phyloP scores from a whole-genome alignment of 2,797 vertebrate genomes.

The Taenioides sp. region DNA sequence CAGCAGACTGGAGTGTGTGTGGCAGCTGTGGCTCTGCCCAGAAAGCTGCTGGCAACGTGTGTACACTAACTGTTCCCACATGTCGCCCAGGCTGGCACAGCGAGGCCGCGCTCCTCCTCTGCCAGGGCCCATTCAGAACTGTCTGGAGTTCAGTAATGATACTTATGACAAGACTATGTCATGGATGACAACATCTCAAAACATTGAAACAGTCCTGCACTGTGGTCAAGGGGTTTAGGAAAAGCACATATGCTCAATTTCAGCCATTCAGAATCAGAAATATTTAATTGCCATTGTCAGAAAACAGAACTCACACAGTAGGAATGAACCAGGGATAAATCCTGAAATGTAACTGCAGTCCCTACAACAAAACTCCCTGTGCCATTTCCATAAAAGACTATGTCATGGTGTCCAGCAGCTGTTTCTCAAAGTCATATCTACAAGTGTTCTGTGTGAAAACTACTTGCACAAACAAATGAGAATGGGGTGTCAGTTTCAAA shows the following conservation, averaged over 20 bases:
- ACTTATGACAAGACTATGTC: background rate
- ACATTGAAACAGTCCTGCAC: background rate
- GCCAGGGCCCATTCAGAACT: conserved; percentile 36
- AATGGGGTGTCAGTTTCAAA: conserved; percentile 13
- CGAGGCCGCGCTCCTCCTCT: conserved; percentile 42
- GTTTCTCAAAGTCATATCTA: background rate
- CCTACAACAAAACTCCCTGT: background rate
- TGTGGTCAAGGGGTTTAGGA: background rate
- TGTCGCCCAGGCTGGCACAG: conserved; percentile 56
- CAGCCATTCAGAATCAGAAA: background rate
- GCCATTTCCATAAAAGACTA: background rate
- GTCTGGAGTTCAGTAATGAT: conserved; percentile 18
- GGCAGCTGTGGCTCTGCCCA: conserved; percentile 53
- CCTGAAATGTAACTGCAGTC: background rate
- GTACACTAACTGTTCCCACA: conserved; percentile 66
- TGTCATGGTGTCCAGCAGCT: background rate
- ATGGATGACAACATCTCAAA: background rate
- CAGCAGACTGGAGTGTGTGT: conserved; percentile 26
- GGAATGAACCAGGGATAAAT: background rate
- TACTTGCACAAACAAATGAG: background rate
- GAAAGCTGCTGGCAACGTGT: conserved; percentile 57
- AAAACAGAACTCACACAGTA: background rate
- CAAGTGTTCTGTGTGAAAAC: conserved; percentile 4
- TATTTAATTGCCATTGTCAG: background rate
- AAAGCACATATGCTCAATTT: background rate